Conservation (phyloP, 2,888 invertebrate genomes). For the Acronicta leporina region DNA sequence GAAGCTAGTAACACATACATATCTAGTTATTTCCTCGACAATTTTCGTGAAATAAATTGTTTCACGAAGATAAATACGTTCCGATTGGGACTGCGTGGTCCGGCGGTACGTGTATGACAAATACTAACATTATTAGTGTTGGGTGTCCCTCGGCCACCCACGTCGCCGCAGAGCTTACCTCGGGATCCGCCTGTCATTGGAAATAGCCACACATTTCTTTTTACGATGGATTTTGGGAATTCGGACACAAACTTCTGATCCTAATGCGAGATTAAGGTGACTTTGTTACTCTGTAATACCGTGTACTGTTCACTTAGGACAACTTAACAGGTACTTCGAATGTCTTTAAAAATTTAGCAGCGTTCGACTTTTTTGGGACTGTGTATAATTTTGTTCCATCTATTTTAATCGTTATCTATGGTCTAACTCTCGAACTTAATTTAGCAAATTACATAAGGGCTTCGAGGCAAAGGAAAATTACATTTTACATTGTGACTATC, state of each 20-base stretch:
- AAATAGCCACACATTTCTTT: slow-evolving; percentile 17
- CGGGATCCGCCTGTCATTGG: slow-evolving; percentile 24
- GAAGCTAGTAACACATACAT: no score
- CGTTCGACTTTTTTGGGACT: no score
- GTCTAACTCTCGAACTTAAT: no score
- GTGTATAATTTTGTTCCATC: neutral
- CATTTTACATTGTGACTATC: no score
- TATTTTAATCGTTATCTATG: no score
- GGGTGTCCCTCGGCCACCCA: neutral
- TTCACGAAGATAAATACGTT: slow-evolving; percentile 18
- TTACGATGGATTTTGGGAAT: slow-evolving; percentile 18
- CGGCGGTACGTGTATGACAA: slow-evolving; percentile 32
- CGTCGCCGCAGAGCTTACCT: slow-evolving; percentile 23
- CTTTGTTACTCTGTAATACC: no score
- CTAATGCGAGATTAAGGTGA: slow-evolving; percentile 21
- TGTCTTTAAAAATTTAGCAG: no score
- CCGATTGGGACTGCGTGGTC: neutral
- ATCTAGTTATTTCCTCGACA: neutral
- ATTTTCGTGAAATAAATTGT: slow-evolving; percentile 17
- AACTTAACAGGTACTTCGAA: no score
- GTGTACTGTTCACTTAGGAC: no score
- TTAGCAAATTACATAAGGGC: no score
- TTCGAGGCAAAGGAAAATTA: no score
- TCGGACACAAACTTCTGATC: slow-evolving; percentile 6
- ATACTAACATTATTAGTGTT: slow-evolving; percentile 27